Base-by-base conservation (phyloP, 1,140 invertebrate species). In the Halyomorpha halys region DNA sequence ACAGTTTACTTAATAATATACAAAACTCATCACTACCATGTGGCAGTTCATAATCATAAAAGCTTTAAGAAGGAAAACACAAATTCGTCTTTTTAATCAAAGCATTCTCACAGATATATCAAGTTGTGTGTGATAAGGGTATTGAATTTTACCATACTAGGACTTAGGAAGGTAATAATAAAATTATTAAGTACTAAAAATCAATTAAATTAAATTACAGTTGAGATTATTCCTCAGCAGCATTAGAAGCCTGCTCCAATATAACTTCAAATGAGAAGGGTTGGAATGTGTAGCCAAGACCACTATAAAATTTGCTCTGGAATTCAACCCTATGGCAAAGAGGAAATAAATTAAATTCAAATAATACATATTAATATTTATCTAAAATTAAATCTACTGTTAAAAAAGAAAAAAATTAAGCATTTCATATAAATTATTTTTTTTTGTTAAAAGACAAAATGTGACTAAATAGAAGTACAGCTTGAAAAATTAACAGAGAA, bases 221-320 rank as follows among this genome's bases (percentile, higher is more conserved):
- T 5, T 25, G 53, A 56, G 53, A 56, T 60, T 60, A 60, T 60
- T 60, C 59, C 59, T 60, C 59, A 44, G 59, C 16, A 18, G 59
- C 15, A 18, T 60, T n/a, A 16, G 59, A 34, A 44, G 82, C 86
- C 23, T 83, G 79, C 72, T 91, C 89, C 25, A 97, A 78, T 70
- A 97, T 91, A 27, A 83, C 80, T 78, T 97, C 89, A 76, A 99
- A 98, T 0, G 90, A 91, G 78, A 98, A 99, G 5, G 96, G 95
- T 63, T 85, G 79, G 79, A 99, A 99, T 14, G 84, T 78, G 71
- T 97, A 92, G 2, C 96, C 96, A 59, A 81, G 78, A 25, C 96
- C 97, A 56, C 79, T 73, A 73, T 98, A 99, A 76, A 99, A 99
- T 76, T 99, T 99, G 77, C 92, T 97, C 77, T 98, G 89, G 74